Evolutionary conservation across 2,797 vertebrate genomes (phyloP).

Genomic region (Uromys caudimaculatus): DNA sequence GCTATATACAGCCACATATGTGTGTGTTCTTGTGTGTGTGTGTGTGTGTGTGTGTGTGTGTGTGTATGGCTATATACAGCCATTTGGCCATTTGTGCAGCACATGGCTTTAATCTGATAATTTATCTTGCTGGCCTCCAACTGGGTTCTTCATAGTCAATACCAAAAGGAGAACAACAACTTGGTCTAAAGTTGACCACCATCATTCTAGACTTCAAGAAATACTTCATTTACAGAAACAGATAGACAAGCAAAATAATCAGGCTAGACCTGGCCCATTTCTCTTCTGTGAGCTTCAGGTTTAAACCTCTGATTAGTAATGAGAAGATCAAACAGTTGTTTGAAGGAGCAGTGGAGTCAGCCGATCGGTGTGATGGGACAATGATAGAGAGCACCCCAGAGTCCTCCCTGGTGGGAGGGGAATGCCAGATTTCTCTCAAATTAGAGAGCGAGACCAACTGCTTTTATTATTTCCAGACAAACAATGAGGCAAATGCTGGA

Average conservation of each 20-base stretch:
- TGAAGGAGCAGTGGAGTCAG: constrained; percentile 50
- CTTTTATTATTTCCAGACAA: constrained; percentile 76
- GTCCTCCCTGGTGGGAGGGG: constrained; percentile 46
- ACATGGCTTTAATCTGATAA: not conserved
- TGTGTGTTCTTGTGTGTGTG: no score
- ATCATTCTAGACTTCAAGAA: not conserved
- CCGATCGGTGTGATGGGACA: constrained; percentile 11
- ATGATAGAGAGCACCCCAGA: constrained; percentile 57
- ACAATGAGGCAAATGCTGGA: constrained; percentile 65
- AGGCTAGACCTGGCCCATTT: not conserved
- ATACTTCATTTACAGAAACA: not conserved
- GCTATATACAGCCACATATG: not conserved
- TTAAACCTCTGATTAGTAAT: constrained; percentile 12
- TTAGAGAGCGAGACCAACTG: constrained; percentile 68
- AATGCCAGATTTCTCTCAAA: constrained; percentile 50
- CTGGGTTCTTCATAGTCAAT: not conserved
- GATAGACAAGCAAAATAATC: not conserved
- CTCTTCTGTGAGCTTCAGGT: not conserved
- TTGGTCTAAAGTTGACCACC: not conserved
- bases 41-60: no score
- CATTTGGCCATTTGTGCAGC: not conserved
- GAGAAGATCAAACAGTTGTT: constrained; percentile 63
- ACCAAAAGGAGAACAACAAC: not conserved
- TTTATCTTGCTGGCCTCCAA: not conserved
- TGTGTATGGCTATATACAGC: not conserved